Conservation (phyloP, 1,140 invertebrate species). For the Cardiocondyla obscurior region DNA sequence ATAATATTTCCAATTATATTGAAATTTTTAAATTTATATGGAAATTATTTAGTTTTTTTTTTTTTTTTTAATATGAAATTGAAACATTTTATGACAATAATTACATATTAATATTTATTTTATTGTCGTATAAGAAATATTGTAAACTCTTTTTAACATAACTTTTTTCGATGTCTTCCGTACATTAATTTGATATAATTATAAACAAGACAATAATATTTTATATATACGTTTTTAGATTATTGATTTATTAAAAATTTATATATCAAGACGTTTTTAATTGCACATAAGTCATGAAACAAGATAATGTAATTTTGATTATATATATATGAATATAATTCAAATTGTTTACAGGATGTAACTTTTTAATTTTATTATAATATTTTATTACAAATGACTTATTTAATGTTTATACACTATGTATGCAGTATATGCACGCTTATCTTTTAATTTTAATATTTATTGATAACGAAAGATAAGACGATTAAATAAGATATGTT, state of each 20-base stretch:
- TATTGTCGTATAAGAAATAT: constrained; percentile 43
- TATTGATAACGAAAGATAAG: neutral
- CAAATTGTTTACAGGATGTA: neutral
- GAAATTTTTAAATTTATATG: constrained; percentile 30
- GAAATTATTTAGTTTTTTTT: constrained; percentile 40
- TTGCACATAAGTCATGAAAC: neutral
- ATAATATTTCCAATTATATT: constrained; percentile 38
- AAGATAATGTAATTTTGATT: neutral
- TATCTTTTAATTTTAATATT: neutral
- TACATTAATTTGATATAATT: constrained; percentile 21
- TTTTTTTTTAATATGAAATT: constrained; percentile 41
- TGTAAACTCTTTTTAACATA: constrained; percentile 45
- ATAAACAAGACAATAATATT: constrained; percentile 63
- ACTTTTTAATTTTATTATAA: neutral
- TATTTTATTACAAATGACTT: neutral
- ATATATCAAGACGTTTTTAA: constrained; percentile 4
- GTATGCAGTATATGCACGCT: neutral
- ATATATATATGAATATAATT: constrained; percentile 12
- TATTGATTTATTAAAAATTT: too few species aligned
- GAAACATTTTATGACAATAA: constrained; percentile 27
- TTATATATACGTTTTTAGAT: constrained; percentile 39
- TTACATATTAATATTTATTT: constrained; percentile 31
- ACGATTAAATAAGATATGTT: neutral
- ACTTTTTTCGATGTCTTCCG: constrained; percentile 61
- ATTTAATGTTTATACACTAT: neutral